Conservation (phyloP, 2,797 vertebrate genomes). For the Oreochromis mossambicus region DNA sequence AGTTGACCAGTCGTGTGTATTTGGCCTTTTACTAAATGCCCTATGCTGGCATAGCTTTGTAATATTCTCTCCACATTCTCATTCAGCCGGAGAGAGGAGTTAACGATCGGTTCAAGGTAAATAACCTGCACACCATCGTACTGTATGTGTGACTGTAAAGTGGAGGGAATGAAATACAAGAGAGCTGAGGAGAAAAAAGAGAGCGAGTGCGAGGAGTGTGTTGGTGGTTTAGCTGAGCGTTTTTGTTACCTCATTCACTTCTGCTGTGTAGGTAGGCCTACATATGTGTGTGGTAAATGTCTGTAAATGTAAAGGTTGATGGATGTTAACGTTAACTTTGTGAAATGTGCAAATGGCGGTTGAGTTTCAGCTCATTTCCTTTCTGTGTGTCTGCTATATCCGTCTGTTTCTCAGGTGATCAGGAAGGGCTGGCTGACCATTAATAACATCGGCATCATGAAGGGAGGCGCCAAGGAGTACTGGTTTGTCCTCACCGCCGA, state of each 20-base stretch:
- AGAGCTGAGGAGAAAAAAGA: neutral
- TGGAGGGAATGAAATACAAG: constrained; percentile 26
- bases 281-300: neutral
- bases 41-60: constrained; percentile 52
- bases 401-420: constrained; percentile 83
- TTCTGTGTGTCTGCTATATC: neutral
- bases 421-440: constrained; percentile 98
- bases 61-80: constrained; percentile 71
- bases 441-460: constrained; percentile 98
- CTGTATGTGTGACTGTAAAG: constrained; percentile 39
- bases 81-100: constrained; percentile 78
- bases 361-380: neutral
- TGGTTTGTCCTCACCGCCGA: constrained; percentile 97
- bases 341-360: neutral
- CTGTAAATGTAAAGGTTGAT: neutral
- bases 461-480: constrained; percentile 96
- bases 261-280: neutral
- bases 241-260: constrained; percentile 8
- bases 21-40: constrained; percentile 33
- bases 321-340: neutral
- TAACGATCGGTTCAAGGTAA: constrained; percentile 76
- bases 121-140: constrained; percentile 38
- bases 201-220: constrained; percentile 12
- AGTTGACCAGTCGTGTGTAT: constrained; percentile 27
- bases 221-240: constrained; percentile 28